A percentile compares a stretch with the other conserved stretches of the same genome.
Conservation (phyloP, 1,140 invertebrate genomes). For the Bicyclus anynana region DNA sequence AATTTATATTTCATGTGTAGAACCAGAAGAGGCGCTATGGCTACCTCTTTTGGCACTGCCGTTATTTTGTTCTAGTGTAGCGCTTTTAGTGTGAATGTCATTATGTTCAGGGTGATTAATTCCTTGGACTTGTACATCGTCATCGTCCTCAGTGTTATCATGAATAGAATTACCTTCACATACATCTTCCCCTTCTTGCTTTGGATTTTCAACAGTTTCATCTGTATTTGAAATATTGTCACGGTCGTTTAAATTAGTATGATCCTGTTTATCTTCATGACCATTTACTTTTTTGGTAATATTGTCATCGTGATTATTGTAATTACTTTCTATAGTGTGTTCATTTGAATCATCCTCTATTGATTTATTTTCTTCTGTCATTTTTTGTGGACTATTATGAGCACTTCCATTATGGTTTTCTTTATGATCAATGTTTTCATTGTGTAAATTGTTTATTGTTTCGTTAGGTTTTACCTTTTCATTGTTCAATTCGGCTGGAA, state of each 20-base stretch:
- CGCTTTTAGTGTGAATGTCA: slow-evolving; percentile 53
- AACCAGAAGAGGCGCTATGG: slow-evolving; percentile 56
- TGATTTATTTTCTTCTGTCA: neutral
- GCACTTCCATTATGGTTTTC: neutral
- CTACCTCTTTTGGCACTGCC: slow-evolving; percentile 65
- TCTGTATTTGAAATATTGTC: slow-evolving; percentile 13
- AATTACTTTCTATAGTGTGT: slow-evolving; percentile 10
- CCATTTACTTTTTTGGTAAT: neutral
- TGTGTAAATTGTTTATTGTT: slow-evolving; percentile 26
- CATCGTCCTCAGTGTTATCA: slow-evolving; percentile 62
- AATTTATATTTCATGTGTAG: slow-evolving; percentile 57
- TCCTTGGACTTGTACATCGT: slow-evolving; percentile 67
- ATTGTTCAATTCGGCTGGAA: slow-evolving; percentile 9
- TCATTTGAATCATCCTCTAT: neutral
- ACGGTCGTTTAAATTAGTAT: neutral
- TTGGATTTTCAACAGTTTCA: slow-evolving; percentile 23
- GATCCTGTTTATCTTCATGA: slow-evolving; percentile 11
- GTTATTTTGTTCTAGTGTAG: slow-evolving; percentile 54
- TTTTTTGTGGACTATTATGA: neutral
- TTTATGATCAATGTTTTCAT: slow-evolving; percentile 30
- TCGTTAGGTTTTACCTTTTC: slow-evolving; percentile 5
- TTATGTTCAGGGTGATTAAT: slow-evolving; percentile 64
- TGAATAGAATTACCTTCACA: slow-evolving; percentile 56
- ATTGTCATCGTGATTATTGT: neutral
- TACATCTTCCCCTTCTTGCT: slow-evolving; percentile 35